Base-by-base conservation (phyloP, 1,140 invertebrate species). In the Nasonia giraulti region DNA sequence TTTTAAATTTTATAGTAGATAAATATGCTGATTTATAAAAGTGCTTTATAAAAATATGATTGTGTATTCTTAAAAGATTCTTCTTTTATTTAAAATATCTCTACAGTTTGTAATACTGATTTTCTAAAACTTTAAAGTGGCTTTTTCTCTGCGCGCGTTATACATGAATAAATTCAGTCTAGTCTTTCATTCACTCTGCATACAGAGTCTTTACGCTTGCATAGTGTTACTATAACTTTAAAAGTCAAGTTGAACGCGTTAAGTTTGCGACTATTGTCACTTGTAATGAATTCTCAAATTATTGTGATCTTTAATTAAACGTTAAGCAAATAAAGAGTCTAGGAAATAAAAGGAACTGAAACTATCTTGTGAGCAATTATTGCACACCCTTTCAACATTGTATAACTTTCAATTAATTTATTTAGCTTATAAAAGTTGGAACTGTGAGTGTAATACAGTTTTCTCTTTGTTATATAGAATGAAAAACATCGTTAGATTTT, bases 241-340 rank as follows among this genome's bases (percentile, higher is more conserved):
- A 75, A 82, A 50, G 44, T 85, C 23, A 62, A 80, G 50, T 83
- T 85, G 73, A 88, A 82, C 85, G 79, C 31, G 84, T 89, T 90
- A 89, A 77, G 87, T 90, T 89, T 90, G 82, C 82, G 76, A 88
- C 87, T 87, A 87, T 89, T 87, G 86, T 89, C 88, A 90, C 88
- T 90, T 89, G 86, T 55, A 68, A 85, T 88, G 47, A 77, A 88
- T 82, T 88, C 85, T 89, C 66, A 79, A 87, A 87, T 88, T 85
- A 89, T 89, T 90, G 88, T 89, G 87, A 90, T 89, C 87, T 87
- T 87, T 80, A 85, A 87, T 88, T 84, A 84, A 88, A 88, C 85
- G 88, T 89, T 90, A 87, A 88, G 87, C 68, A 87, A 90, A 89
- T 89, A 87, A 88, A 90, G 62, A 87, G 81, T 89, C 79, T 88